A percentile compares a stretch with the other conserved stretches of the same genome.
Evolutionary conservation across 2,888 invertebrate genomes (phyloP).

Genomic region (Drosophila koepferae): DNA sequence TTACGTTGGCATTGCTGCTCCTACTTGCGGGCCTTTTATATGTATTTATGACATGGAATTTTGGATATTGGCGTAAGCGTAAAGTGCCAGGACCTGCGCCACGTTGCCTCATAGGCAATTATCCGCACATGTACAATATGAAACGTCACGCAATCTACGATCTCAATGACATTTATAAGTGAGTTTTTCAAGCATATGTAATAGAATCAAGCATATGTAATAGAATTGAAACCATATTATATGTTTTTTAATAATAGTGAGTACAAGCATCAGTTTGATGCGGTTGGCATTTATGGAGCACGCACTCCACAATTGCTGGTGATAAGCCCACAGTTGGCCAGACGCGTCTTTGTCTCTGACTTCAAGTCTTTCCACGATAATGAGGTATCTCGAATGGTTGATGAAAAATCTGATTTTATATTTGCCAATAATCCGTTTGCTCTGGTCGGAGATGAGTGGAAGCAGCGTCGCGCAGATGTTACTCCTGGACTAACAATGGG

Average conservation of each 20-base stretch:
- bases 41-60: constrained; percentile 78
- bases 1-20: constrained; percentile 49
- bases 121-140: constrained; percentile 70
- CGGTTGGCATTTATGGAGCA: constrained; percentile 84
- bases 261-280: constrained; percentile 73
- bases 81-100: constrained; percentile 84
- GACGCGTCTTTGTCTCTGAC: constrained; percentile 83
- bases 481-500: constrained; percentile 86
- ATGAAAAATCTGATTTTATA: constrained; percentile 85
- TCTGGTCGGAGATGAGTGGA: constrained; percentile 86
- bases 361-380: constrained; percentile 84
- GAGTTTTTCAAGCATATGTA: neutral
- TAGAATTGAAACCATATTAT: neutral
- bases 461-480: constrained; percentile 85
- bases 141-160: constrained; percentile 81
- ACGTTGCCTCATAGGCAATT: constrained; percentile 80
- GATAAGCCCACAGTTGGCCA: constrained; percentile 81
- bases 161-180: constrained; percentile 84
- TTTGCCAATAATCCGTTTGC: constrained; percentile 86
- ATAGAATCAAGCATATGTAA: neutral
- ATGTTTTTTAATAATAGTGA: neutral
- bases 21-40: constrained; percentile 54
- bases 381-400: constrained; percentile 62
- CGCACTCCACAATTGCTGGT: constrained; percentile 83
- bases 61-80: constrained; percentile 83